Evolutionary conservation across 2,113 vertebrate species (phyloP).

Genomic region (Rhynchopsitta pachyrhyncha): DNA sequence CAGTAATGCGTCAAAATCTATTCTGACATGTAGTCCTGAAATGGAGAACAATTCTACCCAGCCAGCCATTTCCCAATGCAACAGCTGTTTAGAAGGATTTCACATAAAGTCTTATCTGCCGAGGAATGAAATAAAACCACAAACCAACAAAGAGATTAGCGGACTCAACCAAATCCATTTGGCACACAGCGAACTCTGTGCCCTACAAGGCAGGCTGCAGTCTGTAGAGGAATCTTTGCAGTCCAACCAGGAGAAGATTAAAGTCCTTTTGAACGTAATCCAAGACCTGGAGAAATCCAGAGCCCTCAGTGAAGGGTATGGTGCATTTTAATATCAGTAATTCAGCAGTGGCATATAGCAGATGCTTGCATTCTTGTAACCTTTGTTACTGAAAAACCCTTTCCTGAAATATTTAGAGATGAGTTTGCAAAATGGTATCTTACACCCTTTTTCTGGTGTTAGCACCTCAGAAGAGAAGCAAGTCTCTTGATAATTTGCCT

Average conservation of each 20-base stretch:
- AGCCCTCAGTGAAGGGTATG: constrained; percentile 94
- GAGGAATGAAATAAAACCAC: constrained; percentile 56
- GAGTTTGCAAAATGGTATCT: background rate
- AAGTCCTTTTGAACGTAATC: constrained; percentile 97
- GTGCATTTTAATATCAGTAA: constrained; percentile 23
- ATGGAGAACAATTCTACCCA: background rate
- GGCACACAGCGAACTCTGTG: constrained; percentile 69
- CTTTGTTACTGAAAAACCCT: background rate
- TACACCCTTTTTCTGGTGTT: background rate
- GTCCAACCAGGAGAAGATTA: constrained; percentile 98
- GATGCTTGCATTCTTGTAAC: background rate
- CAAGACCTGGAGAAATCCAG: constrained; percentile 97
- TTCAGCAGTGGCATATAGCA: background rate
- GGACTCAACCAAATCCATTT: constrained; percentile 69
- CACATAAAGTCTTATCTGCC: constrained; percentile 33
- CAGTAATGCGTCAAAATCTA: background rate
- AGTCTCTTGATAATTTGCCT: background rate
- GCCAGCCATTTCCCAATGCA: constrained; percentile 35
- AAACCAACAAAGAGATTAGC: constrained; percentile 46
- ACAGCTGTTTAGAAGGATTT: constrained; percentile 57
- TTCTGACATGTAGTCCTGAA: background rate
- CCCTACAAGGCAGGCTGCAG: constrained; percentile 87
- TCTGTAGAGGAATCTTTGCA: constrained; percentile 92
- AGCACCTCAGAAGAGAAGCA: background rate
- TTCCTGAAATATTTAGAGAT: background rate